Conservation (phyloP, 2,113 vertebrate species). For the Limnothrissa miodon region DNA sequence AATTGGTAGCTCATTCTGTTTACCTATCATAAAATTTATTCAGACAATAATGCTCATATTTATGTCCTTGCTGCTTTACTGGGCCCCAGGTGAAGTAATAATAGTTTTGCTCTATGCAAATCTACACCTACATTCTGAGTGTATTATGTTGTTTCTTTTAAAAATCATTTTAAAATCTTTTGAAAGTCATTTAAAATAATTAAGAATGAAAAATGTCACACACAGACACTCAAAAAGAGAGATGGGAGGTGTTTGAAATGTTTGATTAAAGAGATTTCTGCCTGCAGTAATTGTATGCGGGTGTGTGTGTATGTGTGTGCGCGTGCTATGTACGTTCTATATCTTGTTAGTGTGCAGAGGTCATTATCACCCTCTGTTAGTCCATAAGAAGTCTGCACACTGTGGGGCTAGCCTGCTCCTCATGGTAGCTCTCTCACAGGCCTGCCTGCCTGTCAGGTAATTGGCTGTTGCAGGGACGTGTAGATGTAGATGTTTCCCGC, state of each 20-base stretch:
- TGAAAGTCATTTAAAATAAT: background rate
- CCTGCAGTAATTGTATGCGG: background rate
- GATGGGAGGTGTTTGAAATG: background rate
- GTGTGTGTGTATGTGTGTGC: background rate
- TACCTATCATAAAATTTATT: background rate
- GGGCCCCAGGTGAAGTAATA: background rate
- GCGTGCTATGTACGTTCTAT: background rate
- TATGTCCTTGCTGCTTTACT: background rate
- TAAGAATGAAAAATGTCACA: background rate
- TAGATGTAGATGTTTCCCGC: background rate
- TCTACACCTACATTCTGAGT: background rate
- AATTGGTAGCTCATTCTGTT: background rate
- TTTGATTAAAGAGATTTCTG: background rate
- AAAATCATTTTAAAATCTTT: background rate
- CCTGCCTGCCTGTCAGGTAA: background rate
- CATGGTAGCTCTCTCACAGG: background rate
- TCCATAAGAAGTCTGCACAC: background rate
- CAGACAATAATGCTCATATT: background rate
- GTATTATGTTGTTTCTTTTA: background rate
- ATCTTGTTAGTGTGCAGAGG: background rate
- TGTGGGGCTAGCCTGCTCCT: background rate
- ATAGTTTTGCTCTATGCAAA: background rate
- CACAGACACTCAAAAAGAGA: background rate
- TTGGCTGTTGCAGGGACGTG: conserved; percentile 14
- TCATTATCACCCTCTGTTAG: background rate